Conservation (phyloP, 2,797 vertebrate species). For the Cygnus olor region DNA sequence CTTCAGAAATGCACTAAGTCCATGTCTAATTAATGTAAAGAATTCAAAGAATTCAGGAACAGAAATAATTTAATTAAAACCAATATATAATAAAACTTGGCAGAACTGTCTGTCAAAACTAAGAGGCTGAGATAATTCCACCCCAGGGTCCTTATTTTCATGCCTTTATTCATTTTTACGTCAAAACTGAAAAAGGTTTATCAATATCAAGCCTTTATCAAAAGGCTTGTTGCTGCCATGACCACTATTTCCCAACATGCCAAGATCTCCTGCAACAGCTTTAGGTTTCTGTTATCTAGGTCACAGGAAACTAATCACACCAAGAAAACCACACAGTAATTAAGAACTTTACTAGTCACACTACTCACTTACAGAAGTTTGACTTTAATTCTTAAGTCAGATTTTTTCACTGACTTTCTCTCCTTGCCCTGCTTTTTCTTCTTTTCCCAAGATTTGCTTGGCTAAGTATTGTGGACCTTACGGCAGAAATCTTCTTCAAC, state of each 20-base stretch:
- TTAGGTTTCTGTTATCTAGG: background rate
- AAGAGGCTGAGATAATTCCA: background rate
- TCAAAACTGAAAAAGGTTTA: background rate
- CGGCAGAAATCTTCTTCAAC: background rate
- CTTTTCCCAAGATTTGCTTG: background rate
- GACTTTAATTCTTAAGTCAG: background rate
- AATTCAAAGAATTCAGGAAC: background rate
- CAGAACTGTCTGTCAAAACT: background rate
- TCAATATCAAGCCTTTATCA: background rate
- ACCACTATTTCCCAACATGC: background rate
- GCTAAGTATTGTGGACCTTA: too few relatives aligned
- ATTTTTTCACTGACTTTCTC: background rate
- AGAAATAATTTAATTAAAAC: background rate
- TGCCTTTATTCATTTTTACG: background rate
- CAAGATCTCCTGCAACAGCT: background rate
- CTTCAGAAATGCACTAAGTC: background rate
- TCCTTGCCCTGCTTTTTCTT: background rate
- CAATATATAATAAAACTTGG: background rate
- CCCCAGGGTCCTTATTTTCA: background rate
- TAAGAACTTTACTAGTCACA: background rate
- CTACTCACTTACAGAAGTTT: background rate
- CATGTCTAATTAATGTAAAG: background rate
- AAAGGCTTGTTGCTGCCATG: background rate
- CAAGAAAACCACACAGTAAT: background rate
- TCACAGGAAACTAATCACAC: background rate